Base-by-base conservation (phyloP, 2,888 invertebrate species). In the Lepetodrilus schrolli region DNA sequence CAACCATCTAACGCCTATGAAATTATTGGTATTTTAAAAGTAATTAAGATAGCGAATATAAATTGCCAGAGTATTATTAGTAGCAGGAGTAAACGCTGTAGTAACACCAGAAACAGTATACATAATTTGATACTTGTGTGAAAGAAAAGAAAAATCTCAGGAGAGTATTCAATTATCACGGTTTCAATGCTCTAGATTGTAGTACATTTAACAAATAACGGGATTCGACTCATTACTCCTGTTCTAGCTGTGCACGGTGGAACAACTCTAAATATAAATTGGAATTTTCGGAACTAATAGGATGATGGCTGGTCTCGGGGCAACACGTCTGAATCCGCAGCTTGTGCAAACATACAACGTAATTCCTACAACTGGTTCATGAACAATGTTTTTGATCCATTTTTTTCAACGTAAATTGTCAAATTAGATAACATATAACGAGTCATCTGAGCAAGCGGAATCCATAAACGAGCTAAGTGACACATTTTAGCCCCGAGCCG, bases 401-500 rank as follows among this genome's bases (percentile, higher is more conserved):
- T n/a, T n/a, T 58, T 50, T 51, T 58, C 17, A 17, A 30, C n/a
- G 23, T 21, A 23, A 51, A 51, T 23, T 51, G 58, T 10, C 10
- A 58, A 34, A 58, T 58, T 58, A 58, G 58, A 26, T n/a, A 10
- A n/a, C n/a, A 58, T 5, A 30, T 58, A 58, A 58, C 34, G 58
- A 58, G 58, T 8, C 58, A 58, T 58, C n/a, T 10, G 58, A 58
- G 58, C 26, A n/a, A 30, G 26, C 13, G 13, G 34, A 58, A 30
- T 30, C 8, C 34, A 58, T 21, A 17, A 58, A 30, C 58, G 30
- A 13, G 13, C 34, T n/a, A 13, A 13, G 34, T n/a, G 34, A 30
- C 34, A 58, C 13, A 26, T n/a, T 58, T 58, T 34, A 58, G 30
- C 58, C 58, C 70, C 50, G 36, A 50, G 17, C 50, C 50, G 70